Evolutionary conservation across 1,140 invertebrate genomes (phyloP).

Genomic region (Leptopilina clavipes): DNA sequence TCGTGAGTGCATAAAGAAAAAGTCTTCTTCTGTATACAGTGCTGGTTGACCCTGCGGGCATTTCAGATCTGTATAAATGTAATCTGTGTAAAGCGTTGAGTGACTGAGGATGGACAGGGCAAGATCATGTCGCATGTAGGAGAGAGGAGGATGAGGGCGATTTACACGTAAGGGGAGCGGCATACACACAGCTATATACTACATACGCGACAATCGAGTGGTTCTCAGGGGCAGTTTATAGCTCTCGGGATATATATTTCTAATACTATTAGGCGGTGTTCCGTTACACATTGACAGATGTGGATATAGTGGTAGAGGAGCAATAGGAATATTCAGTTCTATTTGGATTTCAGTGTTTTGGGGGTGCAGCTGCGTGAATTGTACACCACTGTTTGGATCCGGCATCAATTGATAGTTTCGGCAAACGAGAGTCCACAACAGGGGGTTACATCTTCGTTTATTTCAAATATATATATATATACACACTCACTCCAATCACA

Average conservation of each 20-base stretch:
- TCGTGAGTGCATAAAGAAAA: not conserved
- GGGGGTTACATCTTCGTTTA: conserved; percentile 30
- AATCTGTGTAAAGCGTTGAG: not conserved
- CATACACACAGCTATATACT: too few relatives aligned
- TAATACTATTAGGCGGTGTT: conserved; percentile 73
- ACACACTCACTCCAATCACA: not conserved
- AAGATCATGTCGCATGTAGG: not conserved
- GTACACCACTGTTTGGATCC: conserved; percentile 53
- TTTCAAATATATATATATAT: not conserved
- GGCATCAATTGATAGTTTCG: conserved; percentile 61
- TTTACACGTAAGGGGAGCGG: conserved; percentile 39
- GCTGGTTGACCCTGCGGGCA: conserved; percentile 18
- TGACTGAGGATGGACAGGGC: not conserved
- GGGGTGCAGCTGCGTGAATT: conserved; percentile 59
- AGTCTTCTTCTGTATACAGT: not conserved
- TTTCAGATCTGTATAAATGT: not conserved
- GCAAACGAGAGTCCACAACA: conserved; percentile 52
- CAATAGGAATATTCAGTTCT: conserved; percentile 44
- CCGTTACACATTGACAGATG: conserved; percentile 72
- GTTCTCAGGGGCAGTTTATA: conserved; percentile 49
- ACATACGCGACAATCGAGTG: conserved; percentile 65
- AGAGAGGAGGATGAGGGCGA: conserved; percentile 41
- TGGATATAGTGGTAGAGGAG: conserved; percentile 54
- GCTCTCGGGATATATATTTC: conserved; percentile 60
- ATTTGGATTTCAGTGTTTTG: conserved; percentile 59